Percentiles rank a stretch among this genome's conserved stretches.
These are phyloP conservation scores for Xenopus borealis DNA, from an alignment of 2,113 vertebrate genomes.

Conservation along the genomic window DNA sequence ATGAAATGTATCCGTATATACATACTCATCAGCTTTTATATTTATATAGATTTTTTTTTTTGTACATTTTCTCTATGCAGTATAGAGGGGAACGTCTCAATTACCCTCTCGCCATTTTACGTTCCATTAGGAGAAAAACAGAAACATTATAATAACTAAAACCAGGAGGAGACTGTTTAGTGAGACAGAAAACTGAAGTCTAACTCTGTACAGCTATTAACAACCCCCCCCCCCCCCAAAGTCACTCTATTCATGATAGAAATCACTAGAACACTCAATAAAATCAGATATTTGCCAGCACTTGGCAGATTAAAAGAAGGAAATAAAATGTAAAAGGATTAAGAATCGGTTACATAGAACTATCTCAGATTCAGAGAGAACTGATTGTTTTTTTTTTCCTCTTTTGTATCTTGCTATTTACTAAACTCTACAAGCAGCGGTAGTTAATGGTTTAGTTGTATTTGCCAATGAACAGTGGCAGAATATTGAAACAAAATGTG, in stretches of 20 bases:
- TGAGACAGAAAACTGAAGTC: neutral
- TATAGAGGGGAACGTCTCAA: neutral
- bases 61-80: neutral
- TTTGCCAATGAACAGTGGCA: too few relatives aligned
- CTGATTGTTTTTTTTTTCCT: neutral
- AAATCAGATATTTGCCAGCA: neutral
- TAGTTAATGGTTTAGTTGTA: too few relatives aligned
- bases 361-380: neutral
- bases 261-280: neutral
- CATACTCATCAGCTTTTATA: conserved; percentile 15
- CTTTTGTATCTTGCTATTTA: too few relatives aligned
- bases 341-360: too few relatives aligned
- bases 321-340: neutral
- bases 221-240: neutral
- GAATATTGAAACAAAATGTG: too few relatives aligned
- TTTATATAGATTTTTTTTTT: conserved; percentile 1
- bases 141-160: neutral
- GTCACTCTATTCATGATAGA: neutral
- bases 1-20: conserved; percentile 35
- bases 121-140: conserved; percentile 1
- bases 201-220: conserved; percentile 15
- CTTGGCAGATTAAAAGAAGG: conserved; percentile 12
- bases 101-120: neutral
- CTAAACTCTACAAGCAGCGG: too few relatives aligned
- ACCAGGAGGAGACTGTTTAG: neutral